Evolutionary conservation across 2,113 vertebrate genomes (phyloP).

Genomic region (Tachysurus fulvidraco): DNA sequence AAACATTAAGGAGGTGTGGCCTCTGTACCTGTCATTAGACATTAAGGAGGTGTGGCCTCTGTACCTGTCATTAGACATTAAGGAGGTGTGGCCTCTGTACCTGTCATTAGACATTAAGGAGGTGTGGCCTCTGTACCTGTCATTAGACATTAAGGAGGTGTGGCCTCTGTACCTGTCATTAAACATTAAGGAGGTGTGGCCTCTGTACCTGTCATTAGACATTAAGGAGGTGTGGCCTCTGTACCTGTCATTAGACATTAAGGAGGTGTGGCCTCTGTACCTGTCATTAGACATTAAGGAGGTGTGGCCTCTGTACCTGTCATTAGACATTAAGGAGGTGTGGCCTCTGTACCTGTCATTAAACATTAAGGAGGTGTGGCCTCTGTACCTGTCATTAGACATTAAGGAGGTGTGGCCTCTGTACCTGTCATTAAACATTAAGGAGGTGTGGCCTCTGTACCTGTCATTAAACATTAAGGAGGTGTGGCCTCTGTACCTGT

Average conservation of each 20-base stretch:
- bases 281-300: neutral
- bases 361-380: neutral
- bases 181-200: neutral
- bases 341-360: neutral
- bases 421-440: neutral
- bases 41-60: neutral
- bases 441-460: neutral
- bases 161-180: neutral
- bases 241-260: neutral
- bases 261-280: neutral
- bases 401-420: neutral
- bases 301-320: no score
- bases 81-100: neutral
- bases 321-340: neutral
- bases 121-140: no score
- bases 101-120: neutral
- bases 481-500: no score
- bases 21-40: neutral
- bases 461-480: neutral
- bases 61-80: neutral
- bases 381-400: neutral
- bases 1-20: neutral
- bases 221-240: neutral
- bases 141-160: neutral
- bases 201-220: neutral